These are phyloP conservation scores for Brachionichthys hirsutus DNA, from an alignment of 2,113 vertebrate genomes.

Conservation along the genomic window DNA sequence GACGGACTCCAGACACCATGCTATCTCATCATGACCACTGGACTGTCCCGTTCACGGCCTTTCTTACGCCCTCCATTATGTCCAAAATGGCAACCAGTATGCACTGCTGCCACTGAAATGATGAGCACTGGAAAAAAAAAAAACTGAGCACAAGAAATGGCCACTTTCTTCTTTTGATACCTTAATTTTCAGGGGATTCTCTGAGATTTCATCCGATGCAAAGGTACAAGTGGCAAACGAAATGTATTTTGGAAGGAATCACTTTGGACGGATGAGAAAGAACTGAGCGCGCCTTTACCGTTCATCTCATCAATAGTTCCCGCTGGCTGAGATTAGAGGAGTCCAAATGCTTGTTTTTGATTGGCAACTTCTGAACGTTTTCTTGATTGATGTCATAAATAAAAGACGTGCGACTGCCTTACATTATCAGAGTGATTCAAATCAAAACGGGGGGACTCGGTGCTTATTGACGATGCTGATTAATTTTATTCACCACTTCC, in stretches of 20 bases:
- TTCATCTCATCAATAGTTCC: not conserved
- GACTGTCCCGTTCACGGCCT: constrained; percentile 13
- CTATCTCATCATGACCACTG: constrained; percentile 83
- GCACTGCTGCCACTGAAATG: constrained; percentile 46
- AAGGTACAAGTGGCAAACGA: constrained; percentile 17
- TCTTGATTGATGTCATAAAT: constrained; percentile 45
- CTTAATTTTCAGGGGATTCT: constrained; percentile 34
- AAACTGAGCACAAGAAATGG: constrained; percentile 10
- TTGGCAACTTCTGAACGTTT: constrained; percentile 37
- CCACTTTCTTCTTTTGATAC: constrained; percentile 22
- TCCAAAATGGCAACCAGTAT: constrained; percentile 56
- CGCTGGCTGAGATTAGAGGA: constrained; percentile 39
- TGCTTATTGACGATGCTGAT: constrained; percentile 44
- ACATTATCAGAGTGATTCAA: constrained; percentile 72
- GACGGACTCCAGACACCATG: constrained; percentile 78
- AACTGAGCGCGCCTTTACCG: not conserved
- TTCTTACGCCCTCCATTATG: constrained; percentile 15
- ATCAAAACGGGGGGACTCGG: constrained; percentile 39
- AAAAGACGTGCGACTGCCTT: constrained; percentile 80
- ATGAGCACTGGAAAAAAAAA: constrained; percentile 19
- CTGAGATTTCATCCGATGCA: constrained; percentile 18
- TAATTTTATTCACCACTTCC: constrained; percentile 72
- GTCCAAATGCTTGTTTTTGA: constrained; percentile 18
- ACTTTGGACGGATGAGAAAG: too few species aligned
- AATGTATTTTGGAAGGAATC: constrained; percentile 15